Evolutionary conservation across 2,797 vertebrate genomes (phyloP), one percentile per base, ranked within the genome.

Genomic region (Syngnathus acus): DNA sequence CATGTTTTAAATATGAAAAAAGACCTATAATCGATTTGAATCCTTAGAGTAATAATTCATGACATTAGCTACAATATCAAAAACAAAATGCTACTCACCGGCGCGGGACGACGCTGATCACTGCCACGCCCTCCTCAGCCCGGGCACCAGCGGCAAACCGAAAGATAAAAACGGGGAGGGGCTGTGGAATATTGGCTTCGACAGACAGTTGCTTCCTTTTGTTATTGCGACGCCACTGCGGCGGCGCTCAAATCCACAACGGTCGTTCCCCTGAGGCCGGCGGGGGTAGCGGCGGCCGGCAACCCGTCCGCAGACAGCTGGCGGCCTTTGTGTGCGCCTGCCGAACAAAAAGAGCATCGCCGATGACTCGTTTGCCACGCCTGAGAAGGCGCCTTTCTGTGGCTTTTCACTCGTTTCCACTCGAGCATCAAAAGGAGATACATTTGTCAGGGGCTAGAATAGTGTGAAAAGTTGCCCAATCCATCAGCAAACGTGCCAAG

Each of bases 231-330:
- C 67, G 90, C 26, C 23, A 5, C 23, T 6, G 1, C 78, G 23
- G 82, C 80, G 6, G 87, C 88, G 67, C 92, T 92, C 70, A 93
- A 82, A 66, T 94, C 93, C 58, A 91, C 88, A 9, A 91, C 86
- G 0, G 91, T 92, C 19, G 90, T 94, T 5, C 90, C 92, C 76
- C 86, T 89, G 17, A 82, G 68, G 11, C 91, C 80, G 17, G 86
- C 77, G 37, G 84, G 89, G 9, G 77, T 78, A 16, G 45, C 45
- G 45, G 14, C 45, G 10, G 53, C 3, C 10, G 53, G 23, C 70
- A 65, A 83, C 72, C n/a, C 89, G 73, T 67, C 87, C n/a, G 71
- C 11, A 0, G 80, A 65, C 2, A 2, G 32, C 14, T 78, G 82
- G 50, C 72, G 70, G 72, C 73, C 81, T 70, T 86, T 88, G 78